Evolutionary conservation across 2,888 invertebrate genomes (phyloP), one percentile per base, ranked within the genome.

Genomic region (Oligia fasciuncula): DNA sequence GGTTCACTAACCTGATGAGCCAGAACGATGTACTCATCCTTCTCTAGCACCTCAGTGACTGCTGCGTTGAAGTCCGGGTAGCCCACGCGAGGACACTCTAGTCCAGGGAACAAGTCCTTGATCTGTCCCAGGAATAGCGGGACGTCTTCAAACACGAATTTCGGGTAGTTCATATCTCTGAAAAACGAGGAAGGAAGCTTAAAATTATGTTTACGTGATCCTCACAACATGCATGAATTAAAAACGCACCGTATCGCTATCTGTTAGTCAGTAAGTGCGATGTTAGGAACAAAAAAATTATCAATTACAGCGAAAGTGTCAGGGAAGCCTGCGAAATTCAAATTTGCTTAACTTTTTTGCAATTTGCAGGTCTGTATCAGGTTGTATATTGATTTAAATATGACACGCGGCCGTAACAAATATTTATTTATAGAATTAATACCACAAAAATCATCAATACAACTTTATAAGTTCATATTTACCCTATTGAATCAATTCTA

Each of bases 111-210:
- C 82, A 99, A 95, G 94, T 99, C 99, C 90, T 98, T 98, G 88
- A 99, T 99, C 74, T 99, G 97, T 1, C 99, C 99, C 88, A 99
- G 94, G 95, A 99, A 99, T 14, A 99, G 95, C 0, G 99, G 98
- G 1, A 99, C 98, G 93, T 99, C 99, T 91, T 99, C 99, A 91
- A 98, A 98, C 43, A 99, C 98, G 93, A 99, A 99, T 95, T 99
- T 99, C 0, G 99, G 99, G 89, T 98, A 97, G 95, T 99, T 99
- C 98, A 99, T 99, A 91, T 99, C 99, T 89, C 98, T 97, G 90
- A 63, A 65, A 65, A 23, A 40, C 0, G 40, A 82, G 80, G 71
- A 73, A 54, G 40, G 5, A 40, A 11, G 19, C 23, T 40, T 40
- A 40, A 65, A 40, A 23, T 11, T 40, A 19, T 19, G 4, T 9